Evolutionary conservation across 1,140 invertebrate species (phyloP).

Genomic region (Aphelinus certus): DNA sequence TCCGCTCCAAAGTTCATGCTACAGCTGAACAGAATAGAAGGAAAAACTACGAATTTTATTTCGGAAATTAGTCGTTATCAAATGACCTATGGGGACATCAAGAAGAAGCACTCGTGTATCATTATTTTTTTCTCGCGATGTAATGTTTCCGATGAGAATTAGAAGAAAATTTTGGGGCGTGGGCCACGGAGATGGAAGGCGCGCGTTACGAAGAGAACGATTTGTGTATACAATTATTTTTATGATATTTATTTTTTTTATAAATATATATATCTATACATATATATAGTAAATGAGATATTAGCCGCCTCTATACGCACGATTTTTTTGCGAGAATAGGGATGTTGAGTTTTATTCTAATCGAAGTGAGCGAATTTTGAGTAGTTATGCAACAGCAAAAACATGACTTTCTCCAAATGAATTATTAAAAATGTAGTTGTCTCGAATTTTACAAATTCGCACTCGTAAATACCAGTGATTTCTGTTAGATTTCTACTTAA

Average conservation of each 20-base stretch:
- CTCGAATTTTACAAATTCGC: too few relatives aligned
- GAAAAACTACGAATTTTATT: slow-evolving; percentile 10
- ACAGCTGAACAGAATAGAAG: not conserved
- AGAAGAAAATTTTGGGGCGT: slow-evolving; percentile 5
- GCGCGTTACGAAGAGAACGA: slow-evolving; percentile 41
- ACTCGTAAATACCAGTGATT: too few relatives aligned
- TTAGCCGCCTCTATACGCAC: slow-evolving; percentile 25
- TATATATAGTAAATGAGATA: slow-evolving; percentile 46
- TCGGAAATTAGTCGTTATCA: not conserved
- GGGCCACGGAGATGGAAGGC: slow-evolving; percentile 17
- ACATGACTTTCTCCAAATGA: slow-evolving; percentile 30
- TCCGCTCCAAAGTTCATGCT: slow-evolving; percentile 21
- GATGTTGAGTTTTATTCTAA: slow-evolving; percentile 40
- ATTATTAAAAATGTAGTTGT: slow-evolving; percentile 21
- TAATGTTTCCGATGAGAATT: too few relatives aligned
- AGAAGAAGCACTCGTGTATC: not conserved
- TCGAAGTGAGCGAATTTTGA: slow-evolving; percentile 31
- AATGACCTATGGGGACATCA: not conserved
- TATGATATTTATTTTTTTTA: slow-evolving; percentile 61
- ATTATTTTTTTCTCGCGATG: too few relatives aligned
- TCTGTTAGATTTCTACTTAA: too few relatives aligned
- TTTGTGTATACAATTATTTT: slow-evolving; percentile 46
- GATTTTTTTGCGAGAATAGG: slow-evolving; percentile 27
- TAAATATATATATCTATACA: slow-evolving; percentile 41
- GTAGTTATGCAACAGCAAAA: slow-evolving; percentile 22